Base-by-base conservation (phyloP, 2,113 vertebrate genomes). In the Nesoenas mayeri region DNA sequence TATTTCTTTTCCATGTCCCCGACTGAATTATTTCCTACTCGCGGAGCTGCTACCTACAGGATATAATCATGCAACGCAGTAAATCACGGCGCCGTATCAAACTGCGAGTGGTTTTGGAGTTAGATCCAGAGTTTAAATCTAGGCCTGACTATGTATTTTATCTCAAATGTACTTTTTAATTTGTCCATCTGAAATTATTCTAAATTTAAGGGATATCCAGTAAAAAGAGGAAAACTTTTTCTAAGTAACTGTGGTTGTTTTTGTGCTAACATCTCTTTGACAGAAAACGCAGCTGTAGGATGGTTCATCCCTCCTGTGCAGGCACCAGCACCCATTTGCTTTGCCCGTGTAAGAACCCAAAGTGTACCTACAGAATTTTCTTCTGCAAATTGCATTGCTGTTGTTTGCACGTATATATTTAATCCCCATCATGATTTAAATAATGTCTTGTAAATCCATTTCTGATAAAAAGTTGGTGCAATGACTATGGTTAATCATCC, bases 91-190 rank as follows among this genome's bases (percentile, higher is more conserved):
- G 11, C 65, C 5, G 5, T 31, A 70, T 87, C 94, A 77, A 36
- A 40, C 71, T 89, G 89, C 54, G 19, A 96, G 87, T 70, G 81
- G 51, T 72, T 93, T 87, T 79, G 91, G 95, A 93, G 78, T 79
- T 50, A 81, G 81, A 89, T 62, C 74, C 19, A 10, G 89, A 77
- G 89, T 36, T 96, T 67, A 93, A 73, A 88, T 77, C 79, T 69
- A 16, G 1, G 0, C 19, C 85, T 64, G 85, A 66, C 82, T 89
- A 50, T 51, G 83, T 88, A 85, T 88, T 94, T 93, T 77, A 93
- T 93, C 87, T 95, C 62, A 85, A 66, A 91, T 38, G 94, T 77
- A 77, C 85, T 91, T 94, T 94, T 83, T 80, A 85, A 96, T 97
- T 94, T 95, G 85, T 78, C 85, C 72, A 29, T 85, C 85, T 62